phyloP scores from a whole-genome alignment of 2,888 invertebrate genomes.

The Schizotus pectinicornis region DNA sequence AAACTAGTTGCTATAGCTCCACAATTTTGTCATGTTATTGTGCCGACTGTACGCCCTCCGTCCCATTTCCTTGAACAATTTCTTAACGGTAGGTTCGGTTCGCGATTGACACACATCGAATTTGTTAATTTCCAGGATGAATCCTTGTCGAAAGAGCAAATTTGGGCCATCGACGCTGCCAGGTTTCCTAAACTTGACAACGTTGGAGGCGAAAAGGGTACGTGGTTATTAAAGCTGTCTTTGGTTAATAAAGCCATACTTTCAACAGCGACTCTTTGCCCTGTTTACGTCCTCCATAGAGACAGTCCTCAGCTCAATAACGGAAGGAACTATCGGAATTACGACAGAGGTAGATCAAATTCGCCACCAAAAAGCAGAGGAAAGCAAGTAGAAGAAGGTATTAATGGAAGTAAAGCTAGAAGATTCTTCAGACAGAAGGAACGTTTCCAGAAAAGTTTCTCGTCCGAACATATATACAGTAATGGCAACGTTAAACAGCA shows the following conservation, averaged over 20 bases:
- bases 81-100: conserved; percentile 48
- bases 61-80: conserved; percentile 52
- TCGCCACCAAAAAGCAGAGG: conserved; percentile 49
- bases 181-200: conserved; percentile 42
- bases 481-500: conserved; percentile 14
- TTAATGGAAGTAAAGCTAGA: conserved; percentile 5
- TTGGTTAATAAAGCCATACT: background rate
- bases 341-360: conserved; percentile 53
- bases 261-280: conserved; percentile 48
- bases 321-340: conserved; percentile 34
- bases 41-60: conserved; percentile 57
- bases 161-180: conserved; percentile 52
- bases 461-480: conserved; percentile 51
- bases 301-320: conserved; percentile 29
- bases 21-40: conserved; percentile 51
- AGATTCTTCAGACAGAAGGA: conserved; percentile 30
- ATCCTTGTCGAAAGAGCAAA: conserved; percentile 41
- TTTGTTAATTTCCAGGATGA: conserved; percentile 46
- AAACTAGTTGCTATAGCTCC: conserved; percentile 12
- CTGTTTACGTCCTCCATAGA: conserved; percentile 53
- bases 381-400: background rate
- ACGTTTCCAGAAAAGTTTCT: conserved; percentile 53
- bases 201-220: conserved; percentile 38
- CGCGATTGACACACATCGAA: background rate
- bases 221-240: conserved; percentile 12